Evolutionary conservation across 2,797 vertebrate species (phyloP), one percentile per base, ranked within the genome.

Genomic region (Schizopygopsis pylzovi): DNA sequence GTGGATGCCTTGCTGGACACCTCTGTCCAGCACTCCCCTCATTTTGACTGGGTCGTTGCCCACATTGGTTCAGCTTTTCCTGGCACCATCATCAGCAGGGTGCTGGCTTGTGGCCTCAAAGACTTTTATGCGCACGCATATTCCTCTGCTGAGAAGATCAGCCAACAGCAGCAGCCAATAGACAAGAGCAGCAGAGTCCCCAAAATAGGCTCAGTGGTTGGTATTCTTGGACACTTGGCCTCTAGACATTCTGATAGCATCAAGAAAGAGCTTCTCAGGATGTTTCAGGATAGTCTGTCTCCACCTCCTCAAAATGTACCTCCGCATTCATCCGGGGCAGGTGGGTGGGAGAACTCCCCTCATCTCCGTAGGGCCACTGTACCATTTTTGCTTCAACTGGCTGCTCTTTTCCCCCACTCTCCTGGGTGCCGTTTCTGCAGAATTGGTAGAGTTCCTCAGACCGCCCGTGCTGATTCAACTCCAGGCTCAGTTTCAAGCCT

Each of bases 1-100:
- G 98, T 99, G 49, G 98, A 98, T 6, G 97, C 97, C 0, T 83
- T 99, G 82, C 81, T 99, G 82, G 97, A 99, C 90, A 98, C 98
- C 0, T 99, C 98, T 0, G 97, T 98, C 25, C 97, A 97, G 79
- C 98, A 99, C 88, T 98, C 98, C 0, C 98, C 98, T 0, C 97
- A 99, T 82, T 99, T 99, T 37, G 98, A 99, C 90, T 99, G 98
- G 98, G 98, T 99, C 33, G 98, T 99, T 41, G 98, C 98, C 1
- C 98, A 99, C 90, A 98, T 99, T 0, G 98, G 98, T n/a, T 98
- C 97, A 0, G 97, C 98, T 28, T 99, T 99, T 91, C 98, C 98
- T 0, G 95, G 94, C 79, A 99, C 98, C 72, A 99, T 99, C 91
- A 99, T 99, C 91, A 98, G 96, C 89, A 92, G 98, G 0, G 98